Percentiles rank a stretch among this genome's conserved stretches.
Conservation (phyloP, 2,888 invertebrate genomes). For the Gisinianus flammeolus region DNA sequence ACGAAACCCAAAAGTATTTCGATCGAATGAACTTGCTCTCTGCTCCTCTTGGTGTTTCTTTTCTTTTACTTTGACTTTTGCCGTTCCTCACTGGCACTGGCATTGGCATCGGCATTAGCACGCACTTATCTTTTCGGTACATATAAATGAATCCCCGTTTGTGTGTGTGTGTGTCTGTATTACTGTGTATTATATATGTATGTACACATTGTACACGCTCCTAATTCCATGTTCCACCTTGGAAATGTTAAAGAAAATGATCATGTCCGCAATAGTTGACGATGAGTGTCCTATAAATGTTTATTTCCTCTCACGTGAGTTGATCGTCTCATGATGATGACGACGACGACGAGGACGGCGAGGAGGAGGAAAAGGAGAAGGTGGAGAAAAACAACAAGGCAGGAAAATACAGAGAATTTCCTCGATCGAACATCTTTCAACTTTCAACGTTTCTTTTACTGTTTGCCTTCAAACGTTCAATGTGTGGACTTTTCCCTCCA, state of each 20-base stretch:
- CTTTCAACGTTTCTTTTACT: too few species aligned
- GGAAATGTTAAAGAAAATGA: too few species aligned
- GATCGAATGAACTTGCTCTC: not conserved
- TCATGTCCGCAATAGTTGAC: too few species aligned
- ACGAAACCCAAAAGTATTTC: not conserved
- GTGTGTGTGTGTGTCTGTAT: not conserved
- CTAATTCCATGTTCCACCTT: too few species aligned
- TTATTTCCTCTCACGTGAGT: conserved; percentile 4
- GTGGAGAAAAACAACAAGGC: not conserved
- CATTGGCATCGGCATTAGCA: too few species aligned
- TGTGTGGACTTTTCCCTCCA: too few species aligned
- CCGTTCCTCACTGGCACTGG: too few species aligned
- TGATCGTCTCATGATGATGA: too few species aligned
- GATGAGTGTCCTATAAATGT: not conserved
- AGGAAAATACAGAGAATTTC: not conserved
- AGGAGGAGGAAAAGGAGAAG: not conserved
- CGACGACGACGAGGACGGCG: too few species aligned
- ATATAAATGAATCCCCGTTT: too few species aligned
- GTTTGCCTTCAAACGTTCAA: too few species aligned
- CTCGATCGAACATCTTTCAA: not conserved
- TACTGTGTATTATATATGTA: not conserved
- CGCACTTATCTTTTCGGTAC: too few species aligned
- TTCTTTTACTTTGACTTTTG: not conserved
- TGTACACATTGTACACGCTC: not conserved
- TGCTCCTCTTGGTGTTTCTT: not conserved